Evolutionary conservation across 2,797 vertebrate genomes (phyloP), one percentile per base, ranked within the genome.

Genomic region (Squalus acanthias): DNA sequence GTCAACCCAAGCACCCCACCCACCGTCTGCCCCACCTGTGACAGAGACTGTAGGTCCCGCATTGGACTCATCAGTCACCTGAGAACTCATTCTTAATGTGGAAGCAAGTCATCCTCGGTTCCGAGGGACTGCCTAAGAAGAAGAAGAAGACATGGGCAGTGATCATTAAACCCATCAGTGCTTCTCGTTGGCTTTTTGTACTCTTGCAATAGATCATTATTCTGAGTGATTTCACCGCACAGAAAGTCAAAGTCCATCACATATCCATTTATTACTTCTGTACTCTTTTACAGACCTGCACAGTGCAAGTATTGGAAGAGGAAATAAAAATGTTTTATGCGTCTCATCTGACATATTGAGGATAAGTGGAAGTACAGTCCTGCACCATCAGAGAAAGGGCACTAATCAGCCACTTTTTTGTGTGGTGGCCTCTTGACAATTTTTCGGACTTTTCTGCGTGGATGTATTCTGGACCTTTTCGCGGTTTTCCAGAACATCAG

Each of bases 251-350:
- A 17, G n/a, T 67, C 33, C 60, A 69, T 69, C 39, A 69, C 65
- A 70, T 50, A 46, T 63, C 96, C 96, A 65, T 97, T 97, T 96
- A 97, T 98, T 98, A 98, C 98, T 98, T 98, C 97, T 97, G 98
- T 98, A 98, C 98, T 99, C 98, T 98, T 99, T 99, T 99, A 99
- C 99, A 99, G 98, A 99, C 98, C 96, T 97, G 72, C 60, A 96
- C 96, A 97, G 96, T 96, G 97, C 96, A 96, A 97, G 97, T 96
- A 96, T 96, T 97, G 97, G 97, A 97, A 96, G 96, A 97, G 97
- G 97, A 97, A 97, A 96, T 96, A 96, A 97, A 96, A 96, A n/a
- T 29, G 63, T 67, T 96, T 97, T 95, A 96, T 65, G 96, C 96
- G 95, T 96, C 91, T 24, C 96, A 96, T 24, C 50, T 97, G 97